Evolutionary conservation across 2,113 vertebrate species (phyloP), one percentile per base, ranked within the genome.

Genomic region (Pithys albifrons): DNA sequence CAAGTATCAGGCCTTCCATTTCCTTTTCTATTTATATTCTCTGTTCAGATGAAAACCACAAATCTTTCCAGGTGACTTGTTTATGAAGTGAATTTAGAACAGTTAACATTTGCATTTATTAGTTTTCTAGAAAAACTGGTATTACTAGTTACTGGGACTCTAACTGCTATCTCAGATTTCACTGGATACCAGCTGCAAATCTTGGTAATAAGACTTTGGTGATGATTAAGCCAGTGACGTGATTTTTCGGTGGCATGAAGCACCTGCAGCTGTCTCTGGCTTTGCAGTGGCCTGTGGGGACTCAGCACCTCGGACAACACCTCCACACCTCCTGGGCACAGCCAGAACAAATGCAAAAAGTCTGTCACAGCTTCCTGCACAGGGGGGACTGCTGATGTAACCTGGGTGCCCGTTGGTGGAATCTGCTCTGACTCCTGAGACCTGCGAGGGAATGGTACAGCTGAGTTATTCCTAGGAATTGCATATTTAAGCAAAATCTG

Each of bases 101-200:
- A 93, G 79, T 88, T 93, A 78, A 29, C 73, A 87, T 96, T 96
- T 96, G 95, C 95, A 96, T 97, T 93, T 95, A 92, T 97, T 97
- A 94, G 93, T 97, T 97, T 96, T 96, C 91, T 94, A 72, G 95
- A 87, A 93, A 92, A 96, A 97, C 97, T 83, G 89, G 96, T 96
- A 95, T 80, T 95, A 5, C 95, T 25, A n/a, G 96, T 96, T 92
- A 28, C 92, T 64, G 89, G 77, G 41, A 17, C 72, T 84, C 31
- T 27, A 29, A 22, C 74, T 91, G 76, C 82, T 88, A 69, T 88
- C 91, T 96, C 92, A 59, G 82, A 94, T 96, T 95, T 97, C 83
- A 80, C 20, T 88, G 95, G 75, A 43, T 92, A 45, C 72, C 59
- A 49, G 75, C 88, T 95, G 83, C 94, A 85, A 73, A 23, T 58